Evolutionary conservation across 2,113 vertebrate species (phyloP).

Genomic region (Solenodon paradoxus): DNA sequence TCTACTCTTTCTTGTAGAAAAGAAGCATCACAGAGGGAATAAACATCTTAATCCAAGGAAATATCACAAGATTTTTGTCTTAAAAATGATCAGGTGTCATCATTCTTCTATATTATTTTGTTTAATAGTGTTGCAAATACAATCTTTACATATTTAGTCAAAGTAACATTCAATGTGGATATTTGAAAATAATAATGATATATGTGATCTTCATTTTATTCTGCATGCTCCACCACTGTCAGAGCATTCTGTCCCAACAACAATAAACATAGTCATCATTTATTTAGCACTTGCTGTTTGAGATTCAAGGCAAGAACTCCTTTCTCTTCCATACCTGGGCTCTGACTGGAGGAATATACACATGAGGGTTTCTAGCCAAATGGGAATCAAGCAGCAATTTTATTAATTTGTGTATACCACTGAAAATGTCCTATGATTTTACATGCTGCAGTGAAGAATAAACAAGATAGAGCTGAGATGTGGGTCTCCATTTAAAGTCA

Average conservation of each 20-base stretch:
- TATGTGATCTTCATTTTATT: not conserved
- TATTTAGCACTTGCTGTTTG: not conserved
- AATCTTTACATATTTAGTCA: not conserved
- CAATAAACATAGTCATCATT: not conserved
- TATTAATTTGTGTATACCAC: constrained; percentile 5
- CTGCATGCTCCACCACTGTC: not conserved
- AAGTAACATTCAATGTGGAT: not conserved
- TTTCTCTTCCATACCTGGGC: not conserved
- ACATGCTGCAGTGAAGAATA: not conserved
- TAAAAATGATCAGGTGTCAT: not conserved
- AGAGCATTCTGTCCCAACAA: not conserved
- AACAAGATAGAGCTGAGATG: too few species aligned
- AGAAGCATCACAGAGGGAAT: not conserved
- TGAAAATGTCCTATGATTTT: not conserved
- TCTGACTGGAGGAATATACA: constrained; percentile 9
- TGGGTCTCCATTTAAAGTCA: not conserved
- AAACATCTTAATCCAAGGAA: constrained; percentile 19
- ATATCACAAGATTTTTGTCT: not conserved
- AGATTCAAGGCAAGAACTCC: not conserved
- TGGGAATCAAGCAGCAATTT: not conserved
- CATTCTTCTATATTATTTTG: not conserved
- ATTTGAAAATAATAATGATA: not conserved
- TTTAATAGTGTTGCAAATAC: not conserved
- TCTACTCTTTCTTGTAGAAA: constrained; percentile 4
- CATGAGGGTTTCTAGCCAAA: constrained; percentile 15